phyloP scores from a whole-genome alignment of 2,113 vertebrate genomes.

The Axis porcinus region DNA sequence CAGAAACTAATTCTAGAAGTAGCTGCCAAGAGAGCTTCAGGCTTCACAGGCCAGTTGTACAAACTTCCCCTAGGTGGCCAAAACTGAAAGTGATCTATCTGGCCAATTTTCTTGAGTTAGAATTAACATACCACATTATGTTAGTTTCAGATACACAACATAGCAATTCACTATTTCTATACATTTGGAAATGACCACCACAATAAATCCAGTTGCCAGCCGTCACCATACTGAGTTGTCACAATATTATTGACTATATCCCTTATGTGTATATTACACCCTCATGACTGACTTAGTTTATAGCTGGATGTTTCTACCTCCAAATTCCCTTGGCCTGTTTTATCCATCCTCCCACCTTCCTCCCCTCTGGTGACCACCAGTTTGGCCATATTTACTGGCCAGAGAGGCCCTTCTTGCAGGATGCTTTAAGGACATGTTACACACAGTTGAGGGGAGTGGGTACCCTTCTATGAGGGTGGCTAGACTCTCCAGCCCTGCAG shows the following conservation, averaged over 20 bases:
- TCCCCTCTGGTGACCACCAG: neutral
- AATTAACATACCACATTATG: neutral
- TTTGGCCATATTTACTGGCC: neutral
- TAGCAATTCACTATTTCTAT: neutral
- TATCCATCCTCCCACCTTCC: neutral
- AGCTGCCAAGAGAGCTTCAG: neutral
- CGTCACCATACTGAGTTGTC: neutral
- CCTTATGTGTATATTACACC: neutral
- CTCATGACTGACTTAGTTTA: neutral
- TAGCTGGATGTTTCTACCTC: neutral
- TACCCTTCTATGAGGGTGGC: neutral
- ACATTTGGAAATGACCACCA: neutral
- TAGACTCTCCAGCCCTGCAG: neutral
- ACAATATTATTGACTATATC: neutral
- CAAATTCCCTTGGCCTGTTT: neutral
- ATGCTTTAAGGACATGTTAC: neutral
- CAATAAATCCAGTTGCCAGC: neutral
- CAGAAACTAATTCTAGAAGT: neutral
- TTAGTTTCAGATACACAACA: neutral
- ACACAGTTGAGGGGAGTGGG: neutral
- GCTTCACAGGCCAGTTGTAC: neutral
- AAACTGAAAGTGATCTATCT: neutral
- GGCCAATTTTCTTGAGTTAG: neutral
- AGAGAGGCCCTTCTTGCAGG: neutral
- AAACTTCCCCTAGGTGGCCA: neutral